Percentiles rank a stretch among this genome's conserved stretches.
Conservation (phyloP, 2,797 vertebrate species). For the Muscicapa comitata region DNA sequence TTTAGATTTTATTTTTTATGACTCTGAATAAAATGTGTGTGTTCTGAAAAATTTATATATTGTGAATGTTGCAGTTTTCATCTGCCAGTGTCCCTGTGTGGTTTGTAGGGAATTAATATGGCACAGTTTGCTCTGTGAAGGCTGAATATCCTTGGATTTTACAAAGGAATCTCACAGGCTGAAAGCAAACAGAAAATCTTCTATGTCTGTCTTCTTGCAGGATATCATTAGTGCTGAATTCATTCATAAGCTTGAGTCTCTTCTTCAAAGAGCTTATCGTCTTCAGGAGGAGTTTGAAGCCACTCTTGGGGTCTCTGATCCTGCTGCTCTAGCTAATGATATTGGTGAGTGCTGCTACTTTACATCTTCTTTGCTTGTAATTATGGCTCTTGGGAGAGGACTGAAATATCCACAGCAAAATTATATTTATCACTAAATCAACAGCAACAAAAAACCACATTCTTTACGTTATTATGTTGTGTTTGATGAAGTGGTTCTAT, state of each 20-base stretch:
- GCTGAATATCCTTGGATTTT: background rate
- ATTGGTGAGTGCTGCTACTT: constrained; percentile 78
- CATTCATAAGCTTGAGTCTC: constrained; percentile 90
- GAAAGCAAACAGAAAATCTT: background rate
- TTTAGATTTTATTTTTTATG: background rate
- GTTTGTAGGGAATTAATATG: background rate
- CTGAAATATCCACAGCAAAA: background rate
- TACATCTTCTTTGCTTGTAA: background rate
- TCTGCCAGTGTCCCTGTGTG: background rate
- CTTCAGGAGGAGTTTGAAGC: constrained; percentile 98
- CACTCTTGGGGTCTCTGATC: constrained; percentile 83
- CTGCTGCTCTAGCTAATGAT: constrained; percentile 78
- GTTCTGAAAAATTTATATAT: background rate
- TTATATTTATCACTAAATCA: background rate
- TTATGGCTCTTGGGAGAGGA: background rate
- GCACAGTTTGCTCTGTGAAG: background rate
- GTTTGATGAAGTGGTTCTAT: background rate
- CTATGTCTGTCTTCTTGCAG: constrained; percentile 65
- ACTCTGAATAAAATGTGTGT: background rate
- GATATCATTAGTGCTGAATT: constrained; percentile 94
- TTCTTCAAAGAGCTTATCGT: constrained; percentile 93
- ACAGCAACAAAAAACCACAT: accelerated
- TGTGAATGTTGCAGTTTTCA: background rate
- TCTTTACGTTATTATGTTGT: background rate
- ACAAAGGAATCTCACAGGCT: background rate